Base-by-base conservation (phyloP, 2,113 vertebrate genomes). In the Periophthalmodon schlosseri region DNA sequence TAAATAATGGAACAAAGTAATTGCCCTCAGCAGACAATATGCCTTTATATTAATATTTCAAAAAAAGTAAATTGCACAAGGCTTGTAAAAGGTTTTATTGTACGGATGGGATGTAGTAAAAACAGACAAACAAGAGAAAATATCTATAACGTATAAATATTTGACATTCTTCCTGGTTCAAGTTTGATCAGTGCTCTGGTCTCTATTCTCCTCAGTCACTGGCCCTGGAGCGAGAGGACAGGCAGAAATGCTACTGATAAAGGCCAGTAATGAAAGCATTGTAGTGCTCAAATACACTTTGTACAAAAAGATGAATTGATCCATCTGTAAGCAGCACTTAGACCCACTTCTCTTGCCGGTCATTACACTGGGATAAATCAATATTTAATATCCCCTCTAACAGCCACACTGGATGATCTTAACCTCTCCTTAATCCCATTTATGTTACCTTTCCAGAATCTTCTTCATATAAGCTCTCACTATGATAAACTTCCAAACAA, bases 391-490 rank as follows among this genome's bases (percentile, higher is more conserved):
- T 94, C 94, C 94, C 79, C 76, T 92, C 84, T 93, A 91, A 95
- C 88, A 94, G 90, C 91, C 86, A 78, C 83, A 87, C 86, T 87
- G 92, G 94, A 95, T 95, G 92, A 95, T 95, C 94, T 95, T 94
- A 95, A 95, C 93, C 94, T 95, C 94, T 95, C 93, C 94, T 95
- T 95, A 93, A 96, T 94, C 88, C 95, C 93, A 95, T 95, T 93
- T 96, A 95, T 94, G 92, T 93, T 95, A 94, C 91, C 92, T 96
- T 95, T 95, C 93, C 90, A 92, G 93, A 94, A 93, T 92, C 89
- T 92, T 93, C 85, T 80, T 83, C 91, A 89, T 87, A 89, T 49
- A 87, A 89, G 88, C 85, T 90, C 94, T 94, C 90, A 92, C 91
- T 80, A 83, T 94, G 94, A 94, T 94, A 93, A 94, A 94, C 93